These are phyloP conservation scores for Graptemys geographica DNA, from an alignment of 2,797 vertebrate genomes.

Conservation along the genomic window DNA sequence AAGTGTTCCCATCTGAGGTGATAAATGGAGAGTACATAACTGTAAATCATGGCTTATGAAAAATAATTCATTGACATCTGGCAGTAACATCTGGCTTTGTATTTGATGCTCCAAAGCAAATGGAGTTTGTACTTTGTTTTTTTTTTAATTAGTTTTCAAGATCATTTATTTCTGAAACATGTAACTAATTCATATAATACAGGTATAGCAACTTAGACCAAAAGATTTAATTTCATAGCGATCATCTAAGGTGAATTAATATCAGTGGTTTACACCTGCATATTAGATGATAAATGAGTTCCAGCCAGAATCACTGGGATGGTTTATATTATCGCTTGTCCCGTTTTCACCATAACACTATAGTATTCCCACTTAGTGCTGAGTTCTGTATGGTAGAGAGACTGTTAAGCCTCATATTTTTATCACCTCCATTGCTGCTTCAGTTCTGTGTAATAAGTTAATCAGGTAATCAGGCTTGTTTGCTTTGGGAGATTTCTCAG, in stretches of 20 bases:
- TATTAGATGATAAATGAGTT: neutral
- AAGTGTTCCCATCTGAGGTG: constrained; percentile 80
- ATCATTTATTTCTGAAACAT: constrained; percentile 27
- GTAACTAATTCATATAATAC: neutral
- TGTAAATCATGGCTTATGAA: constrained; percentile 69
- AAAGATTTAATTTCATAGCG: neutral
- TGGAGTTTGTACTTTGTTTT: constrained; percentile 50
- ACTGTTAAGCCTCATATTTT: neutral
- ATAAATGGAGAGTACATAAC: constrained; percentile 75
- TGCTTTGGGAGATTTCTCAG: neutral
- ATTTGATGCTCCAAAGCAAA: constrained; percentile 73
- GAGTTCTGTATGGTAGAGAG: neutral
- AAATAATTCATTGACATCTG: constrained; percentile 81
- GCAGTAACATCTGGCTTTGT: constrained; percentile 79
- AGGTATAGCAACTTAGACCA: constrained; percentile 6
- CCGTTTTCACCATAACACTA: neutral
- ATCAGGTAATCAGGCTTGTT: neutral
- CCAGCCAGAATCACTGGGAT: neutral
- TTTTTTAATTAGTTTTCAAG: constrained; percentile 56
- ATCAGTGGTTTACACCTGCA: neutral
- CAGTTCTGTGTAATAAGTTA: neutral
- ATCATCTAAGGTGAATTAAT: neutral
- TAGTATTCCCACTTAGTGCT: neutral
- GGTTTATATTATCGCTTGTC: neutral
- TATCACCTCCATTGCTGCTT: neutral